Evolutionary conservation across 2,888 invertebrate genomes (phyloP), one percentile per base, ranked within the genome.

Genomic region (Eulithis prunata): DNA sequence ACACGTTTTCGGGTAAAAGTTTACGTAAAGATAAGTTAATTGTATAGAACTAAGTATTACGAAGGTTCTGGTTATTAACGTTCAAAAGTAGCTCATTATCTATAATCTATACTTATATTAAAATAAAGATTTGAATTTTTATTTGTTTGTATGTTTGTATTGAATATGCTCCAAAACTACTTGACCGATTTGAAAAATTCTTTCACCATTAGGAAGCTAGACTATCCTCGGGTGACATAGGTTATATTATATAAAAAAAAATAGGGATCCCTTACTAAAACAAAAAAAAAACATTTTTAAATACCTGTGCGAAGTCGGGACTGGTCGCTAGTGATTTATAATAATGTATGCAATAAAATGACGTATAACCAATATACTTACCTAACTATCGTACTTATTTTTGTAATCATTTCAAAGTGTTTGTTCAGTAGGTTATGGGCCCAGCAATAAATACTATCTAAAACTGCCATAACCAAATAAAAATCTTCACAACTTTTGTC

Each of bases 11-110:
- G 32, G 57, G 53, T 57, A 53, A 54, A 65, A 38, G 49, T 66
- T 65, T 55, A 59, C 66, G 58, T 57, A 62, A 62, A 58, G 56
- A 59, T 59, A 58, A 62, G n/a, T 66, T 59, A 59, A 62, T 66
- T 62, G 52, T 14, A 58, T 55, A 59, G 58, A 66, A 66, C 58
- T 43, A 59, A 58, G 45, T 38, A 49, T 45, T 54, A 43, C 51
- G 51, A 49, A 61, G 60, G 57, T 61, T 57, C 47, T 52, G 28
- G 11, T 60, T 53, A 53, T 36, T 54, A 12, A 32, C 28, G n/a
- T 55, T 52, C 21, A 59, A 53, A 43, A 41, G 3, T 28, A 59
- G 28, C 21, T 49, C 28, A 41, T 58, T 51, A 13, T 43, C 21
- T 21, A n/a, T 21, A 2, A 21, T 1, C 21, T 21, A 21, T 21